These are phyloP conservation scores for Schmidtea mediterranea DNA, from an alignment of 1,140 invertebrate species.

Conservation along the genomic window DNA sequence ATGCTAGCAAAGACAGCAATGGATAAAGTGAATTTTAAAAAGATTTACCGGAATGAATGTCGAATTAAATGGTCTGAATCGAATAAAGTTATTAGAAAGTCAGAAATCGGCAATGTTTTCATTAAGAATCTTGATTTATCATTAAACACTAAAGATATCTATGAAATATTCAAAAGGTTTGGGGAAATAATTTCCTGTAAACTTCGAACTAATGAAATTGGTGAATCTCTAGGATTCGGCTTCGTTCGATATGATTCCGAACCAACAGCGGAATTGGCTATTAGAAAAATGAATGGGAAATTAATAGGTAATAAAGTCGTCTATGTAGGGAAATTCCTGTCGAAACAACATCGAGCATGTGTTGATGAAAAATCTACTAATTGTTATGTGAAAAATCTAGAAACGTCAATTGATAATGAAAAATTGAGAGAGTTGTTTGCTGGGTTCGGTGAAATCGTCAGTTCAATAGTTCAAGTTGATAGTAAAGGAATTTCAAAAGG, in stretches of 20 bases:
- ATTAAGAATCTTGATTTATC: slow-evolving; percentile 95
- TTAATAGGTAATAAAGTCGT: slow-evolving; percentile 47
- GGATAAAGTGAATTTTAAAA: slow-evolving; percentile 99
- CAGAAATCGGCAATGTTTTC: slow-evolving; percentile 59
- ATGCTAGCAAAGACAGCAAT: slow-evolving; percentile 41
- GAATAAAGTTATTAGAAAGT: neutral
- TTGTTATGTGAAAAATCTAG: slow-evolving; percentile 96
- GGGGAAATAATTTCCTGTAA: slow-evolving; percentile 77
- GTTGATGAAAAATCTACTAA: slow-evolving; percentile 74
- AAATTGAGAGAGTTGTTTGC: slow-evolving; percentile 74
- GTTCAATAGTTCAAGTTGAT: slow-evolving; percentile 41
- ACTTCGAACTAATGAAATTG: slow-evolving; percentile 72
- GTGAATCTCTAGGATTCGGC: slow-evolving; percentile 80
- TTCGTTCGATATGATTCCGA: slow-evolving; percentile 97
- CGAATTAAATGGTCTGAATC: neutral
- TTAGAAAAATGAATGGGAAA: slow-evolving; percentile 66
- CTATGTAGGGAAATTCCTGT: slow-evolving; percentile 85
- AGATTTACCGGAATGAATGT: slow-evolving; percentile 62
- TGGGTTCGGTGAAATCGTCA: slow-evolving; percentile 69
- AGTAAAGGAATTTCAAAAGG: slow-evolving; percentile 45
- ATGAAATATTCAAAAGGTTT: slow-evolving; percentile 72
- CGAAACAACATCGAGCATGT: slow-evolving; percentile 51
- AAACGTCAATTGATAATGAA: slow-evolving; percentile 72
- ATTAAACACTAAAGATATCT: slow-evolving; percentile 63
- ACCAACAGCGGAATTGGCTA: slow-evolving; percentile 80